A percentile compares a stretch with the other conserved stretches of the same genome.
These are phyloP conservation scores for Drosophila funebris DNA, from an alignment of 1,140 invertebrate species.

Conservation along the genomic window DNA sequence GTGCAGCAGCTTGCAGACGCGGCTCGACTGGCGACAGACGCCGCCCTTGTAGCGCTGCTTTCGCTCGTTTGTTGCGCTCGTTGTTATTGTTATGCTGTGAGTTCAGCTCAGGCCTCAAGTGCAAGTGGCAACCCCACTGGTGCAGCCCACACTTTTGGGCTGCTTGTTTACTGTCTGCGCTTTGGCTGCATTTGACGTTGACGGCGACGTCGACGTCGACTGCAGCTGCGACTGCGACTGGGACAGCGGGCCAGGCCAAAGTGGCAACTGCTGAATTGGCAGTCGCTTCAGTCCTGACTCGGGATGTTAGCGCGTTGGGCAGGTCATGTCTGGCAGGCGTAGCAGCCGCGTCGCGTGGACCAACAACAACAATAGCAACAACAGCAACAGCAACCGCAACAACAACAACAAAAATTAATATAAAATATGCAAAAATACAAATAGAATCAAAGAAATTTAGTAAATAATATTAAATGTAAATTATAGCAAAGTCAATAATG, in stretches of 20 bases:
- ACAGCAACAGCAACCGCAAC: constrained; percentile 3
- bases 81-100: constrained; percentile 61
- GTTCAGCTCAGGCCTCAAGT: constrained; percentile 75
- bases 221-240: background rate
- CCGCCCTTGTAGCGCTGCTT: constrained; percentile 67
- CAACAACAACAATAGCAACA: constrained; percentile 24
- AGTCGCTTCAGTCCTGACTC: constrained; percentile 83
- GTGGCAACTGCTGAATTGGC: constrained; percentile 51
- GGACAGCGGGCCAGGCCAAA: constrained; percentile 23
- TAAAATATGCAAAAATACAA: constrained; percentile 13
- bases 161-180: constrained; percentile 72
- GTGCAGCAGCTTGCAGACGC: background rate
- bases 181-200: constrained; percentile 5
- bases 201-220: constrained; percentile 11
- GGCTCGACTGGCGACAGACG: constrained; percentile 26
- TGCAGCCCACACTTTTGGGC: background rate
- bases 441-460: constrained; percentile 11
- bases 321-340: constrained; percentile 82
- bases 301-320: constrained; percentile 84
- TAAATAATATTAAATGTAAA: constrained; percentile 30
- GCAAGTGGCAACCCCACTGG: constrained; percentile 58
- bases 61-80: constrained; percentile 24
- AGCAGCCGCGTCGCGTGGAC: constrained; percentile 70
- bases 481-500: constrained; percentile 12
- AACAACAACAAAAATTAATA: too few relatives aligned